Percentiles rank a stretch among this genome's conserved stretches.
phyloP scores from a whole-genome alignment of 2,797 vertebrate species.

The Chloroceryle amazona region DNA sequence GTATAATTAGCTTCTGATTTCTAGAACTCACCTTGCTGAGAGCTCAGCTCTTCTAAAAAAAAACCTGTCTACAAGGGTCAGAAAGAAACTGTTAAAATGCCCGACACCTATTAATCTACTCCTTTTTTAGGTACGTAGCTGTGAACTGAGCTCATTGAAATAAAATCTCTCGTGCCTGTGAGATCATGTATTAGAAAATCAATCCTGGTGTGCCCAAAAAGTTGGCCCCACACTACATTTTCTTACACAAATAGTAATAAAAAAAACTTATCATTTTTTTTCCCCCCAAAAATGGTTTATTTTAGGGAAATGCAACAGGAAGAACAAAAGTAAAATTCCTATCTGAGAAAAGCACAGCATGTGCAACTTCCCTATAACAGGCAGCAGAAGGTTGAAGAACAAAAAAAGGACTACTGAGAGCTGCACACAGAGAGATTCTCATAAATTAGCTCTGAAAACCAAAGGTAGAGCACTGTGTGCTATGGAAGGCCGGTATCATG shows the following conservation, averaged over 20 bases:
- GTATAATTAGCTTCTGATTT: not conserved
- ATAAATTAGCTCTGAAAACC: conserved; percentile 54
- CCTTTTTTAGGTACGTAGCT: conserved; percentile 1
- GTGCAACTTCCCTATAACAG: conserved; percentile 5
- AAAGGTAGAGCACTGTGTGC: not conserved
- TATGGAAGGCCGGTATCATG: not conserved
- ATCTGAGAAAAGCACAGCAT: conserved; percentile 50
- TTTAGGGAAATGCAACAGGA: conserved; percentile 49
- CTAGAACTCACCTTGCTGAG: not conserved
- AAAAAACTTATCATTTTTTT: not conserved
- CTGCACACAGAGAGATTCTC: conserved; percentile 20
- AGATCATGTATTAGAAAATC: conserved; percentile 35
- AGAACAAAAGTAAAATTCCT: conserved; percentile 39
- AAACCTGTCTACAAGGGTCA: conserved; percentile 29
- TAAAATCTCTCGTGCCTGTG: conserved; percentile 36
- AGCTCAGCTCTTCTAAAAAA: conserved; percentile 17
- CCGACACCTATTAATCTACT: conserved; percentile 38
- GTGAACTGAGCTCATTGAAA: conserved; percentile 53
- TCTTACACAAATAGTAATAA: conserved; percentile 28
- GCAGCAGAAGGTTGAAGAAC: conserved; percentile 57
- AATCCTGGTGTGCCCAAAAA: not conserved
- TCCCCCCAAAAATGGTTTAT: not conserved
- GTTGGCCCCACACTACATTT: not conserved
- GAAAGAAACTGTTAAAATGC: conserved; percentile 40
- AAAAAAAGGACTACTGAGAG: conserved; percentile 48